Evolutionary conservation across 2,888 invertebrate genomes (phyloP).

Genomic region (Orthosia gothica): DNA sequence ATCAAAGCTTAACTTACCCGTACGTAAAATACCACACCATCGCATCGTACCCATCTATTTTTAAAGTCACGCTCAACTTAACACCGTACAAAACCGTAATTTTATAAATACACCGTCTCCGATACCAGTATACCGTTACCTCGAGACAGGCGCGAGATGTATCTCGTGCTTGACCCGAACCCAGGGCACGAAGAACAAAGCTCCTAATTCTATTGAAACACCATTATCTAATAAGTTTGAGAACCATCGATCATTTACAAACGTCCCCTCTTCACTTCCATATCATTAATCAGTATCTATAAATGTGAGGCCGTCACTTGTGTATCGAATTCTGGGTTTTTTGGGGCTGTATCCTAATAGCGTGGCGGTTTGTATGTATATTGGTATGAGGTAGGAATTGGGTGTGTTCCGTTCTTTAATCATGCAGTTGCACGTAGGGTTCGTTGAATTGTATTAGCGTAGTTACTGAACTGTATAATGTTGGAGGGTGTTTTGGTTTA

Average conservation of each 20-base stretch:
- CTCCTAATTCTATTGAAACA: constrained; percentile 90
- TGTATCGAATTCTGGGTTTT: constrained; percentile 82
- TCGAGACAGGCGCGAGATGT: constrained; percentile 64
- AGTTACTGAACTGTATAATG: background rate
- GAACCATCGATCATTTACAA: constrained; percentile 86
- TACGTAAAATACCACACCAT: constrained; percentile 43
- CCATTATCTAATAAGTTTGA: constrained; percentile 90
- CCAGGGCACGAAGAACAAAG: constrained; percentile 87
- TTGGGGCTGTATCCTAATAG: constrained; percentile 56
- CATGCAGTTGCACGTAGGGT: constrained; percentile 48
- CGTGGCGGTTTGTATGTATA: constrained; percentile 27
- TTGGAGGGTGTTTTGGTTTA: background rate
- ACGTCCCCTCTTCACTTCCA: constrained; percentile 85
- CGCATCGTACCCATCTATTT: constrained; percentile 42
- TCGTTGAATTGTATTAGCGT: background rate
- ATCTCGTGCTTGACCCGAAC: constrained; percentile 71
- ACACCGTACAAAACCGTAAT: constrained; percentile 33
- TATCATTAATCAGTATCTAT: constrained; percentile 91
- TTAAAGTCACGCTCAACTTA: constrained; percentile 42
- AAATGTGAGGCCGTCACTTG: constrained; percentile 88
- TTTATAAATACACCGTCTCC: constrained; percentile 51
- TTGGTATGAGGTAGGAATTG: constrained; percentile 27
- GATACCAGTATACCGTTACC: constrained; percentile 55
- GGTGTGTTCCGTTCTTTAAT: constrained; percentile 49
- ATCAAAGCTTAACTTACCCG: constrained; percentile 26